phyloP scores from a whole-genome alignment of 1,140 invertebrate genomes.

The Meloidogyne exigua region DNA sequence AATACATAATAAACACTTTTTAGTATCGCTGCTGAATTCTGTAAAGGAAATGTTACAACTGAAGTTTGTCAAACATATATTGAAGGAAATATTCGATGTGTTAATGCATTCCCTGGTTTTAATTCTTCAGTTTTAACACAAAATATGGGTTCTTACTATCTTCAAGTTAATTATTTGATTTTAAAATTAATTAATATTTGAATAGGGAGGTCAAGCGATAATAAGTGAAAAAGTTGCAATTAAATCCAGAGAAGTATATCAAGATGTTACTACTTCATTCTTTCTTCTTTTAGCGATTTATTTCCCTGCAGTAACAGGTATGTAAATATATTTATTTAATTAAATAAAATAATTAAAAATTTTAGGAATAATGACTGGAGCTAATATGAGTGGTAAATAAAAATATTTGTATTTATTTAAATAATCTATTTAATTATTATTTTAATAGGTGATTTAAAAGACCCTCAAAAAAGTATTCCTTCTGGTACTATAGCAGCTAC shows the following conservation, averaged over 20 bases:
- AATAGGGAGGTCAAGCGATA: slow-evolving; percentile 43
- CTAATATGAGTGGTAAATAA: slow-evolving; percentile 48
- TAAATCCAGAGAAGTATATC: slow-evolving; percentile 50
- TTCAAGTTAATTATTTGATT: slow-evolving; percentile 25
- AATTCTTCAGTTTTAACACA: slow-evolving; percentile 31
- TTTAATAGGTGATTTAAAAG: slow-evolving; percentile 85
- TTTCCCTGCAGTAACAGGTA: slow-evolving; percentile 91
- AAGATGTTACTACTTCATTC: slow-evolving; percentile 88
- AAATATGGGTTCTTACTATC: slow-evolving; percentile 52
- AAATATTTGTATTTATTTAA: too few relatives aligned
- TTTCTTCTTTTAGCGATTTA: slow-evolving; percentile 97
- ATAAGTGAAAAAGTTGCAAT: slow-evolving; percentile 34
- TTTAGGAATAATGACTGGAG: slow-evolving; percentile 86
- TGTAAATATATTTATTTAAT: too few relatives aligned
- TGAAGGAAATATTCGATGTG: slow-evolving; percentile 43
- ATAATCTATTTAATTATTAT: too few relatives aligned
- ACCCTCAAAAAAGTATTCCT: slow-evolving; percentile 96
- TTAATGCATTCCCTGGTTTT: slow-evolving; percentile 53
- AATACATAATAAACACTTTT: slow-evolving; percentile 18
- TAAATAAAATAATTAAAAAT: too few relatives aligned
- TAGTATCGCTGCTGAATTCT: slow-evolving; percentile 50
- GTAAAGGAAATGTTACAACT: slow-evolving; percentile 41
- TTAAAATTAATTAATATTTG: not conserved
- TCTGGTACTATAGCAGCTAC: slow-evolving; percentile 94
- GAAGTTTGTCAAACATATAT: slow-evolving; percentile 53